Conservation (phyloP, 2,113 vertebrate species). For the Lates calcarifer region DNA sequence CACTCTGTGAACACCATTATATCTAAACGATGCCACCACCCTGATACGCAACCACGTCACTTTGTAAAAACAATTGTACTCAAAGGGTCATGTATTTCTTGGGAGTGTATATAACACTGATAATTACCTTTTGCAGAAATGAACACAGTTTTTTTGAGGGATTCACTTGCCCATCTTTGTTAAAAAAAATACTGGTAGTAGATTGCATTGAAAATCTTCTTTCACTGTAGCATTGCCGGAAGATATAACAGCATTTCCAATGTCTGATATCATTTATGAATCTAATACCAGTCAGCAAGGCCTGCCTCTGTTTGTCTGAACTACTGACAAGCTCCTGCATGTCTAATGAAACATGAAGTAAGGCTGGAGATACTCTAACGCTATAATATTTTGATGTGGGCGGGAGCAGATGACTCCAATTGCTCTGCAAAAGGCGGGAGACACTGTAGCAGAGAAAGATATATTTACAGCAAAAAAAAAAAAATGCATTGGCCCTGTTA, state of each 20-base stretch:
- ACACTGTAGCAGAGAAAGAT: conserved; percentile 28
- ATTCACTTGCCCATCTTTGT: background rate
- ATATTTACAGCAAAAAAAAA: conserved; percentile 60
- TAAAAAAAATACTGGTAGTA: conserved; percentile 9
- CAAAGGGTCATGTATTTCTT: conserved; percentile 18
- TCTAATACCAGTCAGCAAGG: conserved; percentile 38
- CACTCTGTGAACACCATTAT: conserved; percentile 47
- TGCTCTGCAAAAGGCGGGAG: conserved; percentile 23
- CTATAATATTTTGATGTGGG: conserved; percentile 46
- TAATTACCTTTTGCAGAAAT: conserved; percentile 48
- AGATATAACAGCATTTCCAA: conserved; percentile 53
- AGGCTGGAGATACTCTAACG: conserved; percentile 30
- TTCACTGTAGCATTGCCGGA: background rate
- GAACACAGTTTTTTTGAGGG: background rate
- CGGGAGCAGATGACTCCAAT: conserved; percentile 42
- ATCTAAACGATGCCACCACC: conserved; percentile 37
- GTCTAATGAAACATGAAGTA: conserved; percentile 42
- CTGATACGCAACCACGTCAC: conserved; percentile 3
- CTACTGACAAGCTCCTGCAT: conserved; percentile 44
- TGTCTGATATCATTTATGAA: conserved; percentile 57
- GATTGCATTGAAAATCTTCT: conserved; percentile 21
- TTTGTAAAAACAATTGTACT: conserved; percentile 1
- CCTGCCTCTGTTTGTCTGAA: conserved; percentile 18
- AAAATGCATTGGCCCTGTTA: conserved; percentile 26
- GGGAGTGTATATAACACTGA: conserved; percentile 39